Evolutionary conservation across 2,888 invertebrate genomes (phyloP), one percentile per base, ranked within the genome.

Genomic region (Thecophora atra): DNA sequence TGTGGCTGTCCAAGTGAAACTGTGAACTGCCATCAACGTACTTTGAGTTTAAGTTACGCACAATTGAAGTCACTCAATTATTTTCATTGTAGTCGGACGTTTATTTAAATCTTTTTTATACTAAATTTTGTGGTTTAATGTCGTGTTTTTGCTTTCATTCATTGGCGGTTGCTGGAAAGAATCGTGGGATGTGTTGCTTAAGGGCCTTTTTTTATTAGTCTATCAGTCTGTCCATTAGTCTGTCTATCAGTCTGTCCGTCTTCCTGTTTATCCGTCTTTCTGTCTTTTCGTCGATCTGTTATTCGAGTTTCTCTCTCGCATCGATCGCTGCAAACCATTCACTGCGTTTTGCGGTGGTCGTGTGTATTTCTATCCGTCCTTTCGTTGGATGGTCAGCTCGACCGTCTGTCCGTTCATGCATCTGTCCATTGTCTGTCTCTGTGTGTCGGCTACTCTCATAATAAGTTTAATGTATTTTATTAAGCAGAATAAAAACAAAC

Each of bases 31-130:
- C 56, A 65, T 71, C 72, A 72, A 72, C 72, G 72, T 71, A 72
- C 68, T 68, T 68, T 62, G 72, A 60, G 68, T 69, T 74, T 62
- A 68, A 65, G 71, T 74, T 72, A 74, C 74, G 71, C 72, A 74
- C 62, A 72, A 74, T 72, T 72, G 67, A 67, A 71, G 37, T 52
- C 52, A 52, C 70, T 70, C 63, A 70, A 70, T 62, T 70, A 51
- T n/a, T 26, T 52, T 69, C 26, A 37, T 63, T 37, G 47, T 68
- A 37, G 37, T 37, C 37, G 37, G n/a, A 11, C 8, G 8, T 15
- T 24, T 58, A 17, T 24, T 24, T 68, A 15, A 47, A 26, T 13
- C 28, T 26, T 47, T 51, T 26, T 51, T 65, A 68, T 44, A 58
- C 7, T 44, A 19, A n/a, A 24, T 44, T 58, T 42, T 68, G 19